A percentile compares a stretch with the other conserved stretches of the same genome.
Evolutionary conservation across 2,113 vertebrate species (phyloP).

Genomic region (Phylloscopus trochiloides): DNA sequence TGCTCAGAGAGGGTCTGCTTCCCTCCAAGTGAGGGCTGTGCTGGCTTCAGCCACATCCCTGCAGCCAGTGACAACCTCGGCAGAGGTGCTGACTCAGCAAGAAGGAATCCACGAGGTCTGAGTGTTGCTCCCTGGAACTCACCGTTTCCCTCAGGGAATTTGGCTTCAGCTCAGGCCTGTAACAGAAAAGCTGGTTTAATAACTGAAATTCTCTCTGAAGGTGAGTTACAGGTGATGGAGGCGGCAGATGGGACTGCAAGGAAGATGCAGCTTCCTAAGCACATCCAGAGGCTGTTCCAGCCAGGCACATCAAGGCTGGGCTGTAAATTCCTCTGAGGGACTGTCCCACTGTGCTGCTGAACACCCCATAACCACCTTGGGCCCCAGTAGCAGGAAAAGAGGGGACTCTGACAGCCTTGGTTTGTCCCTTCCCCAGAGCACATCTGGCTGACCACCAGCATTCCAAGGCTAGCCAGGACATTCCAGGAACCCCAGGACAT

Average conservation of each 20-base stretch:
- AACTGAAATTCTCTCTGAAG: neutral
- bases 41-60: fast-evolving
- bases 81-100: neutral
- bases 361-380: fast-evolving
- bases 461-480: neutral
- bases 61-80: neutral
- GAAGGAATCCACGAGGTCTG: too few relatives aligned
- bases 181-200: neutral
- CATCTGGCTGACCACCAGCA: neutral
- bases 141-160: neutral
- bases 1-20: neutral
- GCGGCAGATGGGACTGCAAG: fast-evolving
- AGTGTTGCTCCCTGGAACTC: neutral
- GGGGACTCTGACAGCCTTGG: neutral
- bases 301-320: neutral
- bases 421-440: too few relatives aligned
- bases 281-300: neutral
- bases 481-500: neutral
- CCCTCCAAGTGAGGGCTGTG: neutral
- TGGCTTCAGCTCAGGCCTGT: neutral
- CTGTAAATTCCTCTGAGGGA: neutral
- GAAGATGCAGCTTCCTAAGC: neutral
- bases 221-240: fast-evolving
- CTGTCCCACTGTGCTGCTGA: fast-evolving
- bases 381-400: fast-evolving